Base-by-base conservation (phyloP, 2,888 invertebrate species). In the Phlogophora meticulosa region DNA sequence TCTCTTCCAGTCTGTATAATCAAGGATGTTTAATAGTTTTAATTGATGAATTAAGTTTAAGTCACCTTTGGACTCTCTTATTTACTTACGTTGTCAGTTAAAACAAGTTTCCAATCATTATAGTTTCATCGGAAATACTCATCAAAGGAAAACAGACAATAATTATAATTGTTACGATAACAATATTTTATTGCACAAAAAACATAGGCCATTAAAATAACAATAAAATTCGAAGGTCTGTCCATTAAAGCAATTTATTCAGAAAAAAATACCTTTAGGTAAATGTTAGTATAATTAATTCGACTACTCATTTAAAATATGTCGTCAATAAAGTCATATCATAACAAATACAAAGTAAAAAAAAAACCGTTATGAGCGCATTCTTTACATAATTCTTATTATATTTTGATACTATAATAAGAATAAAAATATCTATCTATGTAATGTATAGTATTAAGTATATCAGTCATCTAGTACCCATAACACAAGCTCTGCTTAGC, bases 121-220 rank as follows among this genome's bases (percentile, higher is more conserved):
- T 72, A 61, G 72, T 74, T 76, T 69, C 51, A 40, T 58, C 32
- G 61, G 64, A 57, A 72, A 20, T 56, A 45, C 4, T 13, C 58
- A 55, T 74, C 60, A 70, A 74, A 64, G 34, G 36, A 60, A 80
- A 71, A 57, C 20, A 51, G 22, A 66, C 5, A 28, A 28, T 28
- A 28, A 28, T 28, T 57, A 38, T 80, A 72, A 80, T 80, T 78
- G 59, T 67, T 64, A 51, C 15, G 49, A 69, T 72, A 72, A 69
- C 56, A 73, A 78, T 71, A 61, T 76, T 76, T 68, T 24, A 61
- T 66, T 63, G 11, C 32, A 24, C 56, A 68, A 61, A 62, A 70
- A 72, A 72, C 63, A 22, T 51, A 48, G 42, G 24, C 53, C 38
- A 56, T 67, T 55, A 38, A 51, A 73, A 67, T 58, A 45, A 62